A percentile compares a stretch with the other conserved stretches of the same genome.
These are phyloP conservation scores for Drosophila jambulina DNA, from an alignment of 1,140 invertebrate species.

Conservation along the genomic window DNA sequence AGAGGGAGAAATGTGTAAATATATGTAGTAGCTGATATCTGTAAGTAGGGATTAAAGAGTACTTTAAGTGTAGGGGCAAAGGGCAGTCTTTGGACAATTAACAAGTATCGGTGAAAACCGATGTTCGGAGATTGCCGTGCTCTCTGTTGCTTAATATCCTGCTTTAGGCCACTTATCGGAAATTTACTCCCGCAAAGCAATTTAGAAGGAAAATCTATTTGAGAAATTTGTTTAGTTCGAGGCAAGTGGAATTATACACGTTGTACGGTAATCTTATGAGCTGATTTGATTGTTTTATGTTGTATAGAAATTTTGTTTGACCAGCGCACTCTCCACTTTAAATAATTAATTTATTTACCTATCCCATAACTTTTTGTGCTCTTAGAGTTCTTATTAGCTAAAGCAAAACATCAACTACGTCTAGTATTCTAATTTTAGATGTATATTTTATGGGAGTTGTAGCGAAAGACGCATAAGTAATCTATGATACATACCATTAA, in stretches of 20 bases:
- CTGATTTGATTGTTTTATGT: conserved; percentile 3
- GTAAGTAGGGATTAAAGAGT: conserved; percentile 9
- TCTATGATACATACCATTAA: conserved; percentile 59
- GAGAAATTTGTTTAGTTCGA: not conserved
- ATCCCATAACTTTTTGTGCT: conserved; percentile 16
- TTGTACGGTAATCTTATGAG: conserved; percentile 3
- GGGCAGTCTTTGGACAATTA: conserved; percentile 8
- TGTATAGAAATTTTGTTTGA: conserved; percentile 7
- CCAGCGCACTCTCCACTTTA: conserved; percentile 10
- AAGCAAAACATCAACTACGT: conserved; percentile 35
- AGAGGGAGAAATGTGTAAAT: conserved; percentile 52
- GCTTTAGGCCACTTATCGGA: conserved; percentile 66
- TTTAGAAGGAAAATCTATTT: conserved; percentile 10
- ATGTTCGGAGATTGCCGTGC: not conserved
- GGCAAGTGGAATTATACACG: not conserved
- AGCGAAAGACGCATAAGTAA: conserved; percentile 28
- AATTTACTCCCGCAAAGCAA: conserved; percentile 59
- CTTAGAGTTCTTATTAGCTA: conserved; percentile 25
- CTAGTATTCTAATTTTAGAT: conserved; percentile 52
- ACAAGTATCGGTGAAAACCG: not conserved
- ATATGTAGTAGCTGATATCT: conserved; percentile 47
- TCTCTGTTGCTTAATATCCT: conserved; percentile 1
- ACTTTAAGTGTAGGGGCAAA: conserved; percentile 22
- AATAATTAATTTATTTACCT: conserved; percentile 25
- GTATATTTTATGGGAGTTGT: conserved; percentile 36